Conservation (phyloP, 2,113 vertebrate genomes). For the Lathamus discolor region DNA sequence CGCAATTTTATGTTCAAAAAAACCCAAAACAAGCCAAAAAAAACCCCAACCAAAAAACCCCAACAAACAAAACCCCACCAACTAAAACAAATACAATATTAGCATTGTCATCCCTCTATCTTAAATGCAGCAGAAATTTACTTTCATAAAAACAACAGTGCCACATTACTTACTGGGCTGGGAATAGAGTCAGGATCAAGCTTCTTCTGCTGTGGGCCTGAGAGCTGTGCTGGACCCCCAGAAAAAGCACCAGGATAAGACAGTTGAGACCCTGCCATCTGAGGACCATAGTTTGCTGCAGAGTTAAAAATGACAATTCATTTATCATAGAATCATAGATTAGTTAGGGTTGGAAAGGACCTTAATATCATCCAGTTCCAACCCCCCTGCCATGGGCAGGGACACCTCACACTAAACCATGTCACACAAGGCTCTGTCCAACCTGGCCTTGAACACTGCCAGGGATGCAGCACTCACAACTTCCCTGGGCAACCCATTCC, state of each 20-base stretch:
- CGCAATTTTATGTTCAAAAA: background rate
- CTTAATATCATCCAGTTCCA: background rate
- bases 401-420: background rate
- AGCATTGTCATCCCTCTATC: background rate
- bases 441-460: too few relatives aligned
- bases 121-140: background rate
- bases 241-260: constrained; percentile 83
- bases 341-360: background rate
- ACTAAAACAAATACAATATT: background rate
- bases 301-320: background rate
- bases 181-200: constrained; percentile 91
- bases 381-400: background rate
- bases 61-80: background rate
- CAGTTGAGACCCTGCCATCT: constrained; percentile 79
- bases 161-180: constrained; percentile 83
- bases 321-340: background rate
- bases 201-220: constrained; percentile 87
- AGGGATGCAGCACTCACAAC: too few relatives aligned
- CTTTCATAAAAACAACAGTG: background rate
- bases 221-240: constrained; percentile 74
- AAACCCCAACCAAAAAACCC: background rate
- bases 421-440: too few relatives aligned
- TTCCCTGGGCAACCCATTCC: too few relatives aligned
- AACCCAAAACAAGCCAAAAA: background rate
- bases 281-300: constrained; percentile 83